Percentiles rank a stretch among this genome's conserved stretches.
These are phyloP conservation scores for Oostethus manadensis DNA, from an alignment of 2,113 vertebrate genomes.

Conservation along the genomic window DNA sequence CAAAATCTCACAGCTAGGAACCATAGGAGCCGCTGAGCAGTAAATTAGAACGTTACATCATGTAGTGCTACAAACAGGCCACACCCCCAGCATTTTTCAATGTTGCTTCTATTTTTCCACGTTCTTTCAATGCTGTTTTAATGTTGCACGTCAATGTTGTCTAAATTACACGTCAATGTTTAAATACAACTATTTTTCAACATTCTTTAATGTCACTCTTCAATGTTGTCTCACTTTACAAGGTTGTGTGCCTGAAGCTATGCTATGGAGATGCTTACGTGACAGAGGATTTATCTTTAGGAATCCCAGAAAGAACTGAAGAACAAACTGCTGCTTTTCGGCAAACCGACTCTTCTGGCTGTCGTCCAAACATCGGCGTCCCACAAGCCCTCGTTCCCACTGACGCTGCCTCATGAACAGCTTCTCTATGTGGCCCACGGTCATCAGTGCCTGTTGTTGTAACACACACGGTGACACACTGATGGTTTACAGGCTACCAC, in stretches of 20 bases:
- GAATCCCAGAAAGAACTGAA: conserved; percentile 73
- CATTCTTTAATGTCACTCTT: too few species aligned
- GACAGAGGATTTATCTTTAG: conserved; percentile 39
- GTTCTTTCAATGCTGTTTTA: too few species aligned
- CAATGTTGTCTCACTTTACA: too few species aligned
- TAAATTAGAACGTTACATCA: conserved; percentile 2
- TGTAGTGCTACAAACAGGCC: not conserved
- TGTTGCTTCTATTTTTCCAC: too few species aligned
- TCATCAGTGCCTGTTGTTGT: conserved; percentile 67
- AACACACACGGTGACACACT: conserved; percentile 22
- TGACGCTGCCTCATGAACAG: conserved; percentile 66
- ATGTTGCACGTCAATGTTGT: too few species aligned
- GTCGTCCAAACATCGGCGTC: conserved; percentile 49
- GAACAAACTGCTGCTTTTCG: conserved; percentile 64
- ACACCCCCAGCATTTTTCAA: not conserved
- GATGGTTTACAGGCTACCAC: conserved; percentile 17
- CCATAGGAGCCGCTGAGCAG: conserved; percentile 37
- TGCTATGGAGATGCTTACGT: conserved; percentile 47
- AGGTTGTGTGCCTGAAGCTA: not conserved
- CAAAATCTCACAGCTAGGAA: conserved; percentile 70
- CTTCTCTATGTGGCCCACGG: conserved; percentile 65
- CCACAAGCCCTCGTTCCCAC: conserved; percentile 64
- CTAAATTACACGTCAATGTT: too few species aligned
- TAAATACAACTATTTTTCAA: too few species aligned
- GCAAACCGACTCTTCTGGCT: conserved; percentile 41